Evolutionary conservation across 2,113 vertebrate genomes (phyloP).

Genomic region (Grantiella picta): DNA sequence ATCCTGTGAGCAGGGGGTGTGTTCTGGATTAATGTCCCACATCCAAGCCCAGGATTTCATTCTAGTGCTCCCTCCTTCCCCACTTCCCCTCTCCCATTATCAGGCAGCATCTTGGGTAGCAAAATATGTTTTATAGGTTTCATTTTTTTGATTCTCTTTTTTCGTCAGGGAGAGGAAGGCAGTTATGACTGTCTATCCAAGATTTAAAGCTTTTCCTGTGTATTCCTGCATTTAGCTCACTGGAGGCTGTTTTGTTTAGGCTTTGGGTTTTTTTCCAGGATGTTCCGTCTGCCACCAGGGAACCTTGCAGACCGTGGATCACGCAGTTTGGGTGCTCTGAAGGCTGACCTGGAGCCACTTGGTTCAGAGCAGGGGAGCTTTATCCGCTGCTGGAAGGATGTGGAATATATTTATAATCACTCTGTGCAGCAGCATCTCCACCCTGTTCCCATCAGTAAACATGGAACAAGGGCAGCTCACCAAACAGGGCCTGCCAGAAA

Average conservation of each 20-base stretch:
- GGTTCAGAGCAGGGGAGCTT: background rate
- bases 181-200: background rate
- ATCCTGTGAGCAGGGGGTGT: background rate
- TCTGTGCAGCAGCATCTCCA: background rate
- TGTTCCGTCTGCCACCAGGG: slow-evolving; percentile 10
- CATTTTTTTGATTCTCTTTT: background rate
- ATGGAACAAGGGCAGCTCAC: background rate
- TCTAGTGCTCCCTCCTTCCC: background rate
- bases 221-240: slow-evolving; percentile 30
- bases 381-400: background rate
- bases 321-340: background rate
- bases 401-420: background rate
- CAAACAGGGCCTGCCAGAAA: background rate
- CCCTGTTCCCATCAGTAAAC: slow-evolving; percentile 41
- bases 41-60: background rate
- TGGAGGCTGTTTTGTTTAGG: slow-evolving; percentile 26
- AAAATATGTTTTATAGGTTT: background rate
- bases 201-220: slow-evolving; percentile 55
- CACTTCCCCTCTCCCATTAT: background rate
- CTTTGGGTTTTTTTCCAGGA: slow-evolving; percentile 15
- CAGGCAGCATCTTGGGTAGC: background rate
- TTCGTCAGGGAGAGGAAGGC: background rate
- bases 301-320: background rate
- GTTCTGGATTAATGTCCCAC: background rate
- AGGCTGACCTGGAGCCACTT: background rate